Percentiles rank a stretch among this genome's conserved stretches.
Conservation (phyloP, 2,797 vertebrate species). For the Presbytis comata region DNA sequence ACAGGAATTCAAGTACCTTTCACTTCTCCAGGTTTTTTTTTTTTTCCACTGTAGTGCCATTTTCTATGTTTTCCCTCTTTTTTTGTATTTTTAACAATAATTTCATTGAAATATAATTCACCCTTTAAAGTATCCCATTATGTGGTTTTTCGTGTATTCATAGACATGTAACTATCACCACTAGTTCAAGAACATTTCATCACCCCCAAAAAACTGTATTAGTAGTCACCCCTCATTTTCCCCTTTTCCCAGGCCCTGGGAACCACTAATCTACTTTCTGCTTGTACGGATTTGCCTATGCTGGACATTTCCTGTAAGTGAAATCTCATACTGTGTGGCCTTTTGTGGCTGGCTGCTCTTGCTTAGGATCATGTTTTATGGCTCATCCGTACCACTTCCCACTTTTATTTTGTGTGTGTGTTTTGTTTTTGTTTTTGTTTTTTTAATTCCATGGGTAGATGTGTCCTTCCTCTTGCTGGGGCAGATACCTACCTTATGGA, state of each 20-base stretch:
- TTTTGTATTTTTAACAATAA: not conserved
- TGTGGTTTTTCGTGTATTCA: not conserved
- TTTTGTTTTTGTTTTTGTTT: no score
- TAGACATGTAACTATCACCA: not conserved
- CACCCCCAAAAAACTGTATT: not conserved
- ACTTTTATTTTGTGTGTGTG: not conserved
- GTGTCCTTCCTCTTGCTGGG: not conserved
- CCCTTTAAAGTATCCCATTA: not conserved
- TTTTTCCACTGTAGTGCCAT: not conserved
- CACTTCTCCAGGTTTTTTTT: not conserved
- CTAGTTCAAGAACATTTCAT: not conserved
- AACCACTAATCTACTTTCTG: not conserved
- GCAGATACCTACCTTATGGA: not conserved
- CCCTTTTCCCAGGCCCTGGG: not conserved
- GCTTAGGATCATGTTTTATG: not conserved
- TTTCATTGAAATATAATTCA: not conserved
- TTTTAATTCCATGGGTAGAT: not conserved
- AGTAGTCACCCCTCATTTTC: not conserved
- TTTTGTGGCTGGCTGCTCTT: slow-evolving; percentile 8
- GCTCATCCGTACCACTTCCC: not conserved
- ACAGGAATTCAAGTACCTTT: not conserved
- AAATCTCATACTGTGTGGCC: not conserved
- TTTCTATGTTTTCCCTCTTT: not conserved
- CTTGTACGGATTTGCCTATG: not conserved
- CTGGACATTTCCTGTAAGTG: not conserved